Conservation (phyloP, 1,140 invertebrate genomes). For the Thaumatotibia leucotreta region DNA sequence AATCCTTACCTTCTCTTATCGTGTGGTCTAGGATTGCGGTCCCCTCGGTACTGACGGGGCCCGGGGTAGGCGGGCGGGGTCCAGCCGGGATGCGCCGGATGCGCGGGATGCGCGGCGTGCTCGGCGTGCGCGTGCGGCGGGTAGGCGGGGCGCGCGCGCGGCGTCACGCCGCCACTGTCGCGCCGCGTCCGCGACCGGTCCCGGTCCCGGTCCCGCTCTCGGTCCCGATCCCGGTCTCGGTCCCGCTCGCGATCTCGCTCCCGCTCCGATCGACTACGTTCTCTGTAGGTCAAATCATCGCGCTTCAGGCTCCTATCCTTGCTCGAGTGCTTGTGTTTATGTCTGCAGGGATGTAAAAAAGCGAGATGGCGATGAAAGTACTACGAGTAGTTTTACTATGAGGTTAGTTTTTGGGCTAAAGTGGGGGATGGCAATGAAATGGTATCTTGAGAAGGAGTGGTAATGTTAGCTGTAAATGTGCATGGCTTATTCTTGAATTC, state of each 20-base stretch:
- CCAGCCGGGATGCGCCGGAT: slow-evolving; percentile 45
- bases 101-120: slow-evolving; percentile 40
- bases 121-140: slow-evolving; percentile 45
- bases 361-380: slow-evolving; percentile 55
- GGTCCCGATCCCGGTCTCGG: slow-evolving; percentile 57
- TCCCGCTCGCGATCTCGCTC: slow-evolving; percentile 51
- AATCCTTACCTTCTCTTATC: slow-evolving; percentile 64
- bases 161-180: slow-evolving; percentile 56
- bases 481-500: too few relatives aligned
- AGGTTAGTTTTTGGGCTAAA: slow-evolving; percentile 7
- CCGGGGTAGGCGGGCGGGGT: slow-evolving; percentile 64
- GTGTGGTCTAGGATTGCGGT: slow-evolving; percentile 58
- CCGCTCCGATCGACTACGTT: slow-evolving; percentile 60
- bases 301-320: slow-evolving; percentile 65
- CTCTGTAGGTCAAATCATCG: slow-evolving; percentile 72
- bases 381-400: slow-evolving; percentile 25
- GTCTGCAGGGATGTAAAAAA: slow-evolving; percentile 65
- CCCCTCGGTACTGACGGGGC: slow-evolving; percentile 57
- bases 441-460: slow-evolving; percentile 16
- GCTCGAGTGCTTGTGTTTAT: slow-evolving; percentile 70
- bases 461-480: too few relatives aligned
- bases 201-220: slow-evolving; percentile 53
- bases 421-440: slow-evolving; percentile 24
- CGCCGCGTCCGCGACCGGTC: slow-evolving; percentile 61
- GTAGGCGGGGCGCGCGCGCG: slow-evolving; percentile 44